Evolutionary conservation across 92 coral and sea anemone species (phyloP), one percentile per base, ranked within the genome.

Genomic region (Porites divaricata): DNA sequence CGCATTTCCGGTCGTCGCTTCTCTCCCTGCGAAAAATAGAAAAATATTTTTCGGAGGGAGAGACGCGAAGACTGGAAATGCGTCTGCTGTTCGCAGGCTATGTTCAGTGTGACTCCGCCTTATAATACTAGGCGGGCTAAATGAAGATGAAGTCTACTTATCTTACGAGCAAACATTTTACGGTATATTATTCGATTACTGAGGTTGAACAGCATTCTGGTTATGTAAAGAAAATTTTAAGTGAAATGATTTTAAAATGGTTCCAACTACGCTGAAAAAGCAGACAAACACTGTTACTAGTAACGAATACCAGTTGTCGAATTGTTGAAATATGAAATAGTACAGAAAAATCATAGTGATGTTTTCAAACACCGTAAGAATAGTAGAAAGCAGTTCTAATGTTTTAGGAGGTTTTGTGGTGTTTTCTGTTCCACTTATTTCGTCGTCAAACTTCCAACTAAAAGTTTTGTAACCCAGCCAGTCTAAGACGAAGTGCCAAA

Each of bases 251-350:
- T 63, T 74, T 21, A 74, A 8, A 25, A 49, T n/a, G 1, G 49
- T 26, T 2, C 78, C 78, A 10, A 50, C 35, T 70, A 58, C 48
- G 16, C 63, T 28, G 11, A 81, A 41, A 20, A 25, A 48, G 70
- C 86, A 69, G 52, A 81, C 74, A 23, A 24, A 52, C 53, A 68
- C 54, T 51, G 74, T 65, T 21, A 74, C 63, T 21, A 28, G 41
- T 21, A 65, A 21, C 1, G 70, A 65, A 21, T 65, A 65, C 70
- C 70, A 65, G 70, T 14, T 21, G 70, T 65, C 23, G 21, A 17
- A 17, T 9, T 4, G 35, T 8, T 6, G 13, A 65, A 65, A 65
- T 10, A 21, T 10, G 26, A 23, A 17, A n/a, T n/a, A 65, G 14
- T n/a, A 65, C 70, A 65, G 25, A 41, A 65, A n/a, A 13, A 65